Conservation (phyloP, 2,113 vertebrate genomes). For the Siphamia tubifer region DNA sequence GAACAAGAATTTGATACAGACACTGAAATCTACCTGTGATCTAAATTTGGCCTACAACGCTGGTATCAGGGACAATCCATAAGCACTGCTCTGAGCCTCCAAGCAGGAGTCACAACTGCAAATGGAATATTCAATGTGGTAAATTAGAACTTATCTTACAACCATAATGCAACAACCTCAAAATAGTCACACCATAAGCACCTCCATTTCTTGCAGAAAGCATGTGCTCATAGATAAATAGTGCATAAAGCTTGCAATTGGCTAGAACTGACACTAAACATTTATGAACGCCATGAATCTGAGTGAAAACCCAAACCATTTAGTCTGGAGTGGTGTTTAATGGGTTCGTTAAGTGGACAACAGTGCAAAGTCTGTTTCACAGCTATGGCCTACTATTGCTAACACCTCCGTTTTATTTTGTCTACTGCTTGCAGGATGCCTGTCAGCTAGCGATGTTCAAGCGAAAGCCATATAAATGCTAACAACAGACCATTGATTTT, state of each 20-base stretch:
- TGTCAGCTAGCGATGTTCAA: conserved; percentile 36
- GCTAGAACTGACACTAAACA: conserved; percentile 40
- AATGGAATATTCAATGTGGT: conserved; percentile 2
- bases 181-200: neutral
- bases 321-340: conserved; percentile 42
- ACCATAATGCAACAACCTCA: neutral
- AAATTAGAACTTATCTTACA: neutral
- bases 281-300: conserved; percentile 52
- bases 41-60: conserved; percentile 19
- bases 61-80: neutral
- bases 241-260: conserved; percentile 3
- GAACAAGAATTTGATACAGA: conserved; percentile 10
- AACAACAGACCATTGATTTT: conserved; percentile 66
- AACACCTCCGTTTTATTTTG: conserved; percentile 15
- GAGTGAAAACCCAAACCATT: conserved; percentile 26
- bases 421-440: conserved; percentile 21
- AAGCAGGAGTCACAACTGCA: neutral
- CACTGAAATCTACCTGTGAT: conserved; percentile 40
- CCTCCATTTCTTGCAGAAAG: neutral
- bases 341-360: conserved; percentile 53
- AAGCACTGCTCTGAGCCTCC: neutral
- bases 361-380: conserved; percentile 26
- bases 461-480: conserved; percentile 66
- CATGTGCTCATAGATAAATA: neutral
- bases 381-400: conserved; percentile 19